phyloP scores from a whole-genome alignment of 2,797 vertebrate genomes.

The Emydoidea blandingii region DNA sequence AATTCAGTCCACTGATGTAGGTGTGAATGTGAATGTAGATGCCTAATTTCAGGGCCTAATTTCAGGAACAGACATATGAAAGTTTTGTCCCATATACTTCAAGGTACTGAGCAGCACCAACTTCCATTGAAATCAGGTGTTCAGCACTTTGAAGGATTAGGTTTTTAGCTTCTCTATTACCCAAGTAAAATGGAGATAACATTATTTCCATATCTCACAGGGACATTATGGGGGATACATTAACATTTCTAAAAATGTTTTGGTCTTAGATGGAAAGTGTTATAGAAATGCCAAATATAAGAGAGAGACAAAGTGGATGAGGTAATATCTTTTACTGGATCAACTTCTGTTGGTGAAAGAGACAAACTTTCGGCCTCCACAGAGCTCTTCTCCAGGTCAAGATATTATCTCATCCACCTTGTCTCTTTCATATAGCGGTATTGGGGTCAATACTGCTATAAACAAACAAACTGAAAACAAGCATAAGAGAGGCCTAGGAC shows the following conservation, averaged over 20 bases:
- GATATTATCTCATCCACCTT: background rate
- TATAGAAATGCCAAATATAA: background rate
- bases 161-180: background rate
- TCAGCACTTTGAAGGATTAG: background rate
- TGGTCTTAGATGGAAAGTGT: background rate
- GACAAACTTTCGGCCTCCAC: background rate
- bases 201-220: background rate
- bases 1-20: background rate
- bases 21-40: background rate
- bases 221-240: background rate
- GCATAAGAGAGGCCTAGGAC: background rate
- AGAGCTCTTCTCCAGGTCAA: background rate
- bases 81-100: background rate
- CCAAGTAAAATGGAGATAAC: background rate
- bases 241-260: background rate
- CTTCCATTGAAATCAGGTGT: background rate
- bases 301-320: background rate
- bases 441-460: background rate
- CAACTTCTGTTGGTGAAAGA: background rate
- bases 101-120: background rate
- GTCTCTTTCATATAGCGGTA: background rate
- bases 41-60: background rate
- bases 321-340: background rate
- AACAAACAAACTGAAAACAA: background rate
- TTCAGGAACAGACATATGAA: background rate